These are phyloP conservation scores for Globodera rostochiensis DNA, from an alignment of 1,140 invertebrate genomes.

Conservation along the genomic window DNA sequence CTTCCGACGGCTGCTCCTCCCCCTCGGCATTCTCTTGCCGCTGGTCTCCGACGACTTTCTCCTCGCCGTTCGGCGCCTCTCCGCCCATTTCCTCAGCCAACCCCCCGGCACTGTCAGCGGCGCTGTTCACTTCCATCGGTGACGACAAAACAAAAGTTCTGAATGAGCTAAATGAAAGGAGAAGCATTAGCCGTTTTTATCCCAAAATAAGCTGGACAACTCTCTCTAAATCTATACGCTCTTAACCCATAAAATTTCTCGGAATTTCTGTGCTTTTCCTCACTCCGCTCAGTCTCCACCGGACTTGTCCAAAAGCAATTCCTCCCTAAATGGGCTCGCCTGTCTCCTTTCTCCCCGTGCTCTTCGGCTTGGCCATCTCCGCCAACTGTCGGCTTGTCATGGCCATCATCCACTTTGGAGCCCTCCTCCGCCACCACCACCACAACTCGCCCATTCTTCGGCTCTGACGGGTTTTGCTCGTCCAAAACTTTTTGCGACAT, in stretches of 20 bases:
- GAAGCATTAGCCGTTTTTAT: too few relatives aligned
- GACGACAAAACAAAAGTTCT: neutral
- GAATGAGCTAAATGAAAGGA: too few relatives aligned
- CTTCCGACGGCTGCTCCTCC: neutral
- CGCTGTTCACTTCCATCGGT: neutral
- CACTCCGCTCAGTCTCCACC: too few relatives aligned
- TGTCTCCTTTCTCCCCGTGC: neutral
- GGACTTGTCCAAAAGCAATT: too few relatives aligned
- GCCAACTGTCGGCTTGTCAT: too few relatives aligned
- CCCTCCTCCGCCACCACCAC: too few relatives aligned
- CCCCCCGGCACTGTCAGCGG: too few relatives aligned
- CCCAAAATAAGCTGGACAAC: too few relatives aligned
- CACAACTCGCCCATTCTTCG: neutral
- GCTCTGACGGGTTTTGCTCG: neutral
- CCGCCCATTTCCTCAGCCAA: neutral
- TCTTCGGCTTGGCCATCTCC: neutral
- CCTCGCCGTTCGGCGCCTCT: neutral
- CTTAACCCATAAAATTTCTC: too few relatives aligned
- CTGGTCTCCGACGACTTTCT: neutral
- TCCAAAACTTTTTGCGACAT: neutral
- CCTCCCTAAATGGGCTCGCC: neutral
- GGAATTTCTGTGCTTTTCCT: too few relatives aligned
- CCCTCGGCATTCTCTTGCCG: neutral
- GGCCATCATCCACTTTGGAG: too few relatives aligned
- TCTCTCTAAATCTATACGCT: too few relatives aligned